Conservation (phyloP, 2,888 invertebrate genomes). For the Willowsia nigromaculata region DNA sequence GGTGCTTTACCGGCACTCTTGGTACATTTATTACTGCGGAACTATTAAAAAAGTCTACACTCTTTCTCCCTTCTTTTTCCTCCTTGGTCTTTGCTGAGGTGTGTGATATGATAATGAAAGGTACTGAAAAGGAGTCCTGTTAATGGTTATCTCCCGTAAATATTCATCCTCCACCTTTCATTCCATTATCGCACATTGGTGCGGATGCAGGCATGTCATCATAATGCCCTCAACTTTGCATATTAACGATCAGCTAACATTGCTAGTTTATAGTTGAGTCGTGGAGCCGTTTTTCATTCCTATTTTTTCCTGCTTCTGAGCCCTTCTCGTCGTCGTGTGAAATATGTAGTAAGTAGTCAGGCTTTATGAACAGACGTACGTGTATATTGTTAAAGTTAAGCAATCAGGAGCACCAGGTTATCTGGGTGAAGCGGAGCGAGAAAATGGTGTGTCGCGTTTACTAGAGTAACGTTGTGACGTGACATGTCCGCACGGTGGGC, state of each 20-base stretch:
- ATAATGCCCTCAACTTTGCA: not conserved
- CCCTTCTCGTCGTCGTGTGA: not conserved
- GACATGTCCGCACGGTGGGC: too few relatives aligned
- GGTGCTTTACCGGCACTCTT: not conserved
- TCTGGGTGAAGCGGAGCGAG: constrained; percentile 35
- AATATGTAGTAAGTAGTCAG: not conserved
- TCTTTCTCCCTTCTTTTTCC: not conserved
- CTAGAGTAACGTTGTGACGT: not conserved
- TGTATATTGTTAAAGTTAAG: too few relatives aligned
- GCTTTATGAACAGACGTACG: too few relatives aligned
- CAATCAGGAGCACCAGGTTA: constrained; percentile 67
- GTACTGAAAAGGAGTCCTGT: constrained; percentile 31
- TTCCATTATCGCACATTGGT: not conserved
- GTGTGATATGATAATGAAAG: constrained; percentile 38
- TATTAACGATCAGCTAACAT: not conserved
- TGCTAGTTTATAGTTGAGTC: not conserved
- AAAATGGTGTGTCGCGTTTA: constrained; percentile 4
- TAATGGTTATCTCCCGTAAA: constrained; percentile 30
- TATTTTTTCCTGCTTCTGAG: not conserved
- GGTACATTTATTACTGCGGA: constrained; percentile 34
- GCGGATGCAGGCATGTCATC: not conserved
- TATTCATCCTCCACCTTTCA: not conserved
- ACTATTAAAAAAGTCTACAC: constrained; percentile 7
- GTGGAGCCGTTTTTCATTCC: constrained; percentile 1
- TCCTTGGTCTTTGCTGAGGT: not conserved